Percentiles rank a stretch among this genome's conserved stretches.
Evolutionary conservation across 2,797 vertebrate genomes (phyloP).

Genomic region (Chelon labrosus): DNA sequence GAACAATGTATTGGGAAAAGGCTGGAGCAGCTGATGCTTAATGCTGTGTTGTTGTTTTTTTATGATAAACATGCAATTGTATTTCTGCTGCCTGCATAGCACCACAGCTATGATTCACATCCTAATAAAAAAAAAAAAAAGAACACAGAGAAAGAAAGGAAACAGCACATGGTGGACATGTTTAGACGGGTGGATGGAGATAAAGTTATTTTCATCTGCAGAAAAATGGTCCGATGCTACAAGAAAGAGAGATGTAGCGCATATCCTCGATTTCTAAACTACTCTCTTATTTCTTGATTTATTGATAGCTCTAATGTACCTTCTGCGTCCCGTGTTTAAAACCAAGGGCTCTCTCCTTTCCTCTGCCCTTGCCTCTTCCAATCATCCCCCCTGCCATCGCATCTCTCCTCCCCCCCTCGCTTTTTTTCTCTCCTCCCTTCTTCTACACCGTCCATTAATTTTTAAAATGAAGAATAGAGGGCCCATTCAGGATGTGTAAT

Average conservation of each 20-base stretch:
- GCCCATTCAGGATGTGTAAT: conserved; percentile 67
- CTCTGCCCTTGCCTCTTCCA: conserved; percentile 17
- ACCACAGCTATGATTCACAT: background rate
- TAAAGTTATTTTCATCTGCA: conserved; percentile 18
- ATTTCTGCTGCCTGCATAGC: background rate
- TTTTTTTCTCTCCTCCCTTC: conserved; percentile 21
- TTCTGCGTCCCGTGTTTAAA: conserved; percentile 44
- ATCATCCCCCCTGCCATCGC: conserved; percentile 12
- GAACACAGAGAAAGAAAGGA: background rate
- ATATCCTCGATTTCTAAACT: conserved; percentile 28
- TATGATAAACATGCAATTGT: conserved; percentile 17
- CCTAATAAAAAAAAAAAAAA: background rate
- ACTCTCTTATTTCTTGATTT: conserved; percentile 54
- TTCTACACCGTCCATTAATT: conserved; percentile 45
- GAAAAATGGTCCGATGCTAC: background rate
- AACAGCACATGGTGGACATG: background rate
- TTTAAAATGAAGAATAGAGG: conserved; percentile 62
- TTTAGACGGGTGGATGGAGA: background rate
- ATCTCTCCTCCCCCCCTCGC: background rate
- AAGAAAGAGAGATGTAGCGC: background rate
- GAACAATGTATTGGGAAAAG: conserved; percentile 9
- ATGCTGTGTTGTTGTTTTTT: conserved; percentile 1
- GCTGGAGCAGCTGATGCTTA: background rate
- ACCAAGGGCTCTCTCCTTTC: conserved; percentile 19
- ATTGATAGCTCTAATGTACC: conserved; percentile 59